Conservation (phyloP, 1,140 invertebrate species). For the Caerostris darwini region DNA sequence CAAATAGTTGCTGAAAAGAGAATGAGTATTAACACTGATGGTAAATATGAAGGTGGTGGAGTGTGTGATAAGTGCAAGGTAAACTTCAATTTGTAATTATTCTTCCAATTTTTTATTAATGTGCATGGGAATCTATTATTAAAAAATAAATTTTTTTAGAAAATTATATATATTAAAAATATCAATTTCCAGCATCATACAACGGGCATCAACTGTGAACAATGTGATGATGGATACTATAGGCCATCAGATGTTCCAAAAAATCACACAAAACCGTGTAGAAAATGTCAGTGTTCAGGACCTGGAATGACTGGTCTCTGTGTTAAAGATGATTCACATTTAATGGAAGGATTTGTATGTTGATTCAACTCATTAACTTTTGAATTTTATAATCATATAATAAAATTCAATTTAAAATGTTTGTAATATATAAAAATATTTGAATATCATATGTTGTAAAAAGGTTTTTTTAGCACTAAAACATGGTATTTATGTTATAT, state of each 20-base stretch:
- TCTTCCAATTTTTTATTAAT: not conserved
- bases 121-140: not conserved
- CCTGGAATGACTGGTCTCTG: slow-evolving; percentile 89
- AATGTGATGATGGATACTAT: slow-evolving; percentile 86
- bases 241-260: slow-evolving; percentile 84
- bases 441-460: no score
- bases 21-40: slow-evolving; percentile 86
- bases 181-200: slow-evolving; percentile 84
- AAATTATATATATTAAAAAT: not conserved
- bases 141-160: not conserved
- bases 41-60: slow-evolving; percentile 90
- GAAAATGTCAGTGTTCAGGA: slow-evolving; percentile 89
- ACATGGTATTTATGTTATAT: no score
- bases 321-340: slow-evolving; percentile 82
- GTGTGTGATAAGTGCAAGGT: slow-evolving; percentile 93
- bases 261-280: slow-evolving; percentile 89
- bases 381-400: no score
- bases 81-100: not conserved
- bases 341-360: slow-evolving; percentile 81
- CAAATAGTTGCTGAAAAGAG: slow-evolving; percentile 85
- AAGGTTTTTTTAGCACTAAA: no score
- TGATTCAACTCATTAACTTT: not conserved
- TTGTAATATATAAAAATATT: no score
- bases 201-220: slow-evolving; percentile 93
- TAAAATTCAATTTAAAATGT: no score